A percentile compares a stretch with the other conserved stretches of the same genome.
These are phyloP conservation scores for Nibea albiflora DNA, from an alignment of 2,113 vertebrate genomes.

Conservation along the genomic window DNA sequence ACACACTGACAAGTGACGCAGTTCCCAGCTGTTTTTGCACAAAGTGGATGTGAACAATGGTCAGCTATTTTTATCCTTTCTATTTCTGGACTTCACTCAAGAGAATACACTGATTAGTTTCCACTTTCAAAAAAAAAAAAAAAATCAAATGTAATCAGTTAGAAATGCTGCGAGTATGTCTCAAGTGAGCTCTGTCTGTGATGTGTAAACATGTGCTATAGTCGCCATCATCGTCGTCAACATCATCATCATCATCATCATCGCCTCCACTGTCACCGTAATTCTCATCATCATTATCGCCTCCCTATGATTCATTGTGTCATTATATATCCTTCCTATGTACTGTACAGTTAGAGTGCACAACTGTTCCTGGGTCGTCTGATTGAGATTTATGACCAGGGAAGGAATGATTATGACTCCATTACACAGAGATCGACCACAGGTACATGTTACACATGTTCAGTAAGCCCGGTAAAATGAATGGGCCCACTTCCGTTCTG, in stretches of 20 bases:
- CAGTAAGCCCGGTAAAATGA: constrained; percentile 35
- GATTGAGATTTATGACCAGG: constrained; percentile 64
- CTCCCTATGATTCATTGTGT: constrained; percentile 43
- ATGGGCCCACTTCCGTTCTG: constrained; percentile 40
- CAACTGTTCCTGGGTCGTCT: constrained; percentile 8
- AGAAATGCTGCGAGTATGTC: constrained; percentile 1
- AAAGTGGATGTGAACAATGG: constrained; percentile 19
- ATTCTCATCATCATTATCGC: constrained; percentile 46
- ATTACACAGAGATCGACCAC: constrained; percentile 50
- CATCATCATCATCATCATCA: constrained; percentile 40
- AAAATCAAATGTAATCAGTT: constrained; percentile 12
- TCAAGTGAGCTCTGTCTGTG: neutral
- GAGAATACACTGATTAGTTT: constrained; percentile 28
- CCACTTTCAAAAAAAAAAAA: constrained; percentile 19
- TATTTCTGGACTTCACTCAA: constrained; percentile 17
- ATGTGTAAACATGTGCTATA: constrained; percentile 13
- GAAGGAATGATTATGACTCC: constrained; percentile 52
- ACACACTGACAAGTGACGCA: neutral
- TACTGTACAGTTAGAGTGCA: constrained; percentile 8
- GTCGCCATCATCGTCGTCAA: constrained; percentile 10
- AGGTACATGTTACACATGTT: constrained; percentile 62
- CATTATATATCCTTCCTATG: constrained; percentile 36
- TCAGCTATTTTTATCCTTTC: constrained; percentile 29
- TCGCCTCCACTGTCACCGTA: constrained; percentile 31
- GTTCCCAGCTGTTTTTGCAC: constrained; percentile 31